These are phyloP conservation scores for Drosophila siamana DNA, from an alignment of 2,888 invertebrate genomes.

Conservation along the genomic window DNA sequence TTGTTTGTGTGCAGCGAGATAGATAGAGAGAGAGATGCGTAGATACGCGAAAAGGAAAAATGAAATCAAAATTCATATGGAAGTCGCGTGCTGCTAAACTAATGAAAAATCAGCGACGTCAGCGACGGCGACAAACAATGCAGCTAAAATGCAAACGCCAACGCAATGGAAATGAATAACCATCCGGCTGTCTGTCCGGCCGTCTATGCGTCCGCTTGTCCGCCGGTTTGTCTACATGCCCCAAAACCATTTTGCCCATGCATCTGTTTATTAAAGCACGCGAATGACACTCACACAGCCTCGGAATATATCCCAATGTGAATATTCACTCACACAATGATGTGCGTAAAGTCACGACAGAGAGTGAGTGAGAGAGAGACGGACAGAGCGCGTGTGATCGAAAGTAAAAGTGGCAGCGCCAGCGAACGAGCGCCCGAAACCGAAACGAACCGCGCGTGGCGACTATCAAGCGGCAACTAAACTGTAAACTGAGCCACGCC, in stretches of 20 bases:
- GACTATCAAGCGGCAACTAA: slow-evolving; percentile 79
- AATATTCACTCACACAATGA: slow-evolving; percentile 15
- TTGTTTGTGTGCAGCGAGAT: slow-evolving; percentile 1
- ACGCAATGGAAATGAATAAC: slow-evolving; percentile 58
- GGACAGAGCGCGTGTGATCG: slow-evolving; percentile 11
- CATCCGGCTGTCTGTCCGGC: slow-evolving; percentile 7
- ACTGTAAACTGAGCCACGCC: slow-evolving; percentile 51
- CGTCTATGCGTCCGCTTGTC: neutral
- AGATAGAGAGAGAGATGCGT: too few species aligned
- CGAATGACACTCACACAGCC: slow-evolving; percentile 52
- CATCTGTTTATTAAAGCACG: slow-evolving; percentile 45
- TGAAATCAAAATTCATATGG: slow-evolving; percentile 40
- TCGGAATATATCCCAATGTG: slow-evolving; percentile 12
- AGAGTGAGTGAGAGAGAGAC: neutral
- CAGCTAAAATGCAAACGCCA: slow-evolving; percentile 53
- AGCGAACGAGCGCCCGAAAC: slow-evolving; percentile 43
- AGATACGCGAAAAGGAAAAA: slow-evolving; percentile 3
- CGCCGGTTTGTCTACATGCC: slow-evolving; percentile 14
- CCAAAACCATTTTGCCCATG: slow-evolving; percentile 25
- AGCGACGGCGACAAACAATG: slow-evolving; percentile 26
- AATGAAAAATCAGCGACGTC: slow-evolving; percentile 46
- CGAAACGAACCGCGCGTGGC: slow-evolving; percentile 72
- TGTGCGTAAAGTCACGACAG: slow-evolving; percentile 23
- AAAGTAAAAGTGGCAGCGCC: slow-evolving; percentile 12
- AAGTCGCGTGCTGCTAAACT: slow-evolving; percentile 46